phyloP scores from a whole-genome alignment of 2,113 vertebrate genomes.

The Vidua macroura region DNA sequence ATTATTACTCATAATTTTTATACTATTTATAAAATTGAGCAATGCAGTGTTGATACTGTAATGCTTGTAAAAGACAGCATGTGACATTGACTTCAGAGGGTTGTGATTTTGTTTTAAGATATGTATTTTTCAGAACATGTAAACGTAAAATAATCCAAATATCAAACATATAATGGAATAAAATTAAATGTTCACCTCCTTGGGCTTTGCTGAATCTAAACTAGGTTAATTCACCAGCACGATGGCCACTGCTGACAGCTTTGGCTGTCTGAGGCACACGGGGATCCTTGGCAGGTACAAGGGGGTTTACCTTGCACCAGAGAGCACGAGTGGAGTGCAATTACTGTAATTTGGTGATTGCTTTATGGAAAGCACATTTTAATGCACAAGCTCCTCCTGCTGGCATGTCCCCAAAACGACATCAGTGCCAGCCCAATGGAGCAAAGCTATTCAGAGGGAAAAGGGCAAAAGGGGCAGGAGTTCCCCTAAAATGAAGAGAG shows the following conservation, averaged over 20 bases:
- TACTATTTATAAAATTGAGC: conserved; percentile 19
- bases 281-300: not conserved
- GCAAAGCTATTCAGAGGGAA: not conserved
- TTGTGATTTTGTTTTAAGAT: not conserved
- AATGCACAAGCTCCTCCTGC: conserved; percentile 67
- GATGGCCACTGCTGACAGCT: not conserved
- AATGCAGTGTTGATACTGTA: not conserved
- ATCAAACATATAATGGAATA: not conserved
- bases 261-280: not conserved
- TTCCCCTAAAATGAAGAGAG: not conserved
- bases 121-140: not conserved
- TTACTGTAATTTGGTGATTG: not conserved
- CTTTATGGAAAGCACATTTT: not conserved
- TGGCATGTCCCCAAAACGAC: conserved; percentile 20
- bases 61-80: not conserved
- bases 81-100: not conserved
- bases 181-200: not conserved
- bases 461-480: not conserved
- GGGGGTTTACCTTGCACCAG: not conserved
- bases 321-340: not conserved
- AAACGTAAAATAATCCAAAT: not conserved
- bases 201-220: not conserved
- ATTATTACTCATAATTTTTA: conserved; percentile 40
- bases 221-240: not conserved
- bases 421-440: not conserved